phyloP scores from a whole-genome alignment of 2,797 vertebrate species.

The Onychomys torridus region DNA sequence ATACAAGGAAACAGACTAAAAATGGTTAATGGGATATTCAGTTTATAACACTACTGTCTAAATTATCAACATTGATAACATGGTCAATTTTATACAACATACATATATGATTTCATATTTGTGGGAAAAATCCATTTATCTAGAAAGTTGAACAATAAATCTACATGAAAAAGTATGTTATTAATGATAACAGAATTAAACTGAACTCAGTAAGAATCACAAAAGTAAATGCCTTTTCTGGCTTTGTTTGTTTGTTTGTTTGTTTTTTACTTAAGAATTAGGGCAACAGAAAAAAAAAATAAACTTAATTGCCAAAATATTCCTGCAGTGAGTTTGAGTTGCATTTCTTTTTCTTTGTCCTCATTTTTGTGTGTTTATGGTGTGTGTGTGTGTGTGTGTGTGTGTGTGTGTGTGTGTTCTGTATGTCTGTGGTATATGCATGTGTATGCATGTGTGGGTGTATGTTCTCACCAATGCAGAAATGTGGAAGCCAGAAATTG shows the following conservation, averaged over 20 bases:
- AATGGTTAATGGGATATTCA: neutral
- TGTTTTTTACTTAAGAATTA: neutral
- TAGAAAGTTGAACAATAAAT: neutral
- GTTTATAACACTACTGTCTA: neutral
- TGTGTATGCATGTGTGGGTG: neutral
- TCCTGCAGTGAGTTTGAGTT: neutral
- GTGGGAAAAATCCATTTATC: neutral
- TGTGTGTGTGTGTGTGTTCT: neutral
- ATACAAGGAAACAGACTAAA: neutral
- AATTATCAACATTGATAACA: neutral
- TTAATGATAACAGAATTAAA: neutral
- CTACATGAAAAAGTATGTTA: neutral
- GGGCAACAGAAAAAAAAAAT: neutral
- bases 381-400: neutral
- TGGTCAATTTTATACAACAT: neutral
- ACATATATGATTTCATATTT: neutral
- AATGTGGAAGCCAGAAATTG: neutral
- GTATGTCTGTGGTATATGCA: neutral
- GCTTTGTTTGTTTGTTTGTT: neutral
- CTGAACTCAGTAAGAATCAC: neutral
- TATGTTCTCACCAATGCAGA: neutral
- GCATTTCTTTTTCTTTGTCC: slow-evolving; percentile 16
- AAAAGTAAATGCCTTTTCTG: neutral
- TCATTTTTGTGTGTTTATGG: neutral
- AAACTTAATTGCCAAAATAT: neutral